These are phyloP conservation scores for Leptinotarsa defecta DNA, from an alignment of 1,140 invertebrate genomes.

Conservation along the genomic window DNA sequence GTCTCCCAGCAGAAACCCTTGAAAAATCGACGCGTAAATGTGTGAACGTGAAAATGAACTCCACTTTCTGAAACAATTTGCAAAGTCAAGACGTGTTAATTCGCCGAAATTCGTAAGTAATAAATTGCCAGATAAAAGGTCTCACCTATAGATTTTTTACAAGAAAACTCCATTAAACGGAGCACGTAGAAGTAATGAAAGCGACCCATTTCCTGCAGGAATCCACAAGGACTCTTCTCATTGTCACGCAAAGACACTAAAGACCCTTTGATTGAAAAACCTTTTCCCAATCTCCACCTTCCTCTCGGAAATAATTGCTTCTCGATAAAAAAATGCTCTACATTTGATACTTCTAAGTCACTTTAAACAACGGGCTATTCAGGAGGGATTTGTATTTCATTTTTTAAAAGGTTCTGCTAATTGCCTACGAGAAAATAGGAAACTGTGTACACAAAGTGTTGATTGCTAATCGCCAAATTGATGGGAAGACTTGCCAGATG, in stretches of 20 bases:
- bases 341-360: conserved; percentile 41
- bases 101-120: conserved; percentile 38
- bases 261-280: conserved; percentile 51
- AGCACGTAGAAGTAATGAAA: conserved; percentile 52
- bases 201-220: conserved; percentile 48
- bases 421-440: conserved; percentile 30
- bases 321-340: conserved; percentile 35
- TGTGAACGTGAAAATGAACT: neutral
- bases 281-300: conserved; percentile 39
- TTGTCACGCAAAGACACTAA: conserved; percentile 53
- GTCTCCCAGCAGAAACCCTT: no score
- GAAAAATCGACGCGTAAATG: neutral
- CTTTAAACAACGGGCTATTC: conserved; percentile 32
- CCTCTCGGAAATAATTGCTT: conserved; percentile 47
- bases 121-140: conserved; percentile 49
- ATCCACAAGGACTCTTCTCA: conserved; percentile 39
- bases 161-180: conserved; percentile 53
- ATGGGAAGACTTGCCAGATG: conserved; percentile 28
- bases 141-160: conserved; percentile 50
- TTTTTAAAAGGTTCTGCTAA: conserved; percentile 33
- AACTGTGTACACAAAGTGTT: conserved; percentile 36
- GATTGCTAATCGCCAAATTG: conserved; percentile 41
- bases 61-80: conserved; percentile 24
- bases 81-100: conserved; percentile 34
- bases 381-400: conserved; percentile 35